These are phyloP conservation scores for Wiebesia pumilae DNA, from an alignment of 1,140 invertebrate genomes.

Conservation along the genomic window DNA sequence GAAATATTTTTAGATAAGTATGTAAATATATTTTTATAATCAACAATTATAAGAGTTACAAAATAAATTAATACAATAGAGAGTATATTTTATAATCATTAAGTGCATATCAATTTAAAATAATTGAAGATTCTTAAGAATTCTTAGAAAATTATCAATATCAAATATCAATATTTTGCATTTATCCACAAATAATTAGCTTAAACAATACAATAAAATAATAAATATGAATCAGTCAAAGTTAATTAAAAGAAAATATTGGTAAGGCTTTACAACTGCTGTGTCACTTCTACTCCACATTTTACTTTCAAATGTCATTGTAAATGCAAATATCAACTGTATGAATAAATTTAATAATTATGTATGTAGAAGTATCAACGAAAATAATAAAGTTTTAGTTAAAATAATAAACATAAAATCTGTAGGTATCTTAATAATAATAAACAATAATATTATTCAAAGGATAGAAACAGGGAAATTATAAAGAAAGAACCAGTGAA, in stretches of 20 bases:
- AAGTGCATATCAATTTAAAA: too few relatives aligned
- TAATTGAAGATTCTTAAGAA: too few relatives aligned
- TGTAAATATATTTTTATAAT: too few relatives aligned
- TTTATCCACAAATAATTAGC: too few relatives aligned
- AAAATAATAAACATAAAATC: not conserved
- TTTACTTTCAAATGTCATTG: not conserved
- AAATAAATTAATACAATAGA: too few relatives aligned
- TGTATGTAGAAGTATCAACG: not conserved
- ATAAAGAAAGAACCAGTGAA: constrained; percentile 39
- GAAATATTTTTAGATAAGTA: too few relatives aligned
- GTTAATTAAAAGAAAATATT: not conserved
- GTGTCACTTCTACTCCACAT: constrained; percentile 12
- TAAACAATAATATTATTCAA: not conserved
- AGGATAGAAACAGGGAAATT: not conserved
- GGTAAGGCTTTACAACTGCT: not conserved
- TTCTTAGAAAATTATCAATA: too few relatives aligned
- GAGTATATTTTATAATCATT: too few relatives aligned
- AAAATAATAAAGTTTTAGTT: not conserved
- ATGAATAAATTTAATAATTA: not conserved
- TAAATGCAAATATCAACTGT: not conserved
- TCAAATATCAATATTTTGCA: too few relatives aligned
- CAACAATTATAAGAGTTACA: too few relatives aligned
- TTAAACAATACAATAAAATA: too few relatives aligned
- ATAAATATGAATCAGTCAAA: too few relatives aligned
- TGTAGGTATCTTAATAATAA: constrained; percentile 20